Conservation (phyloP, 2,888 invertebrate species). For the Nysson spinosus region DNA sequence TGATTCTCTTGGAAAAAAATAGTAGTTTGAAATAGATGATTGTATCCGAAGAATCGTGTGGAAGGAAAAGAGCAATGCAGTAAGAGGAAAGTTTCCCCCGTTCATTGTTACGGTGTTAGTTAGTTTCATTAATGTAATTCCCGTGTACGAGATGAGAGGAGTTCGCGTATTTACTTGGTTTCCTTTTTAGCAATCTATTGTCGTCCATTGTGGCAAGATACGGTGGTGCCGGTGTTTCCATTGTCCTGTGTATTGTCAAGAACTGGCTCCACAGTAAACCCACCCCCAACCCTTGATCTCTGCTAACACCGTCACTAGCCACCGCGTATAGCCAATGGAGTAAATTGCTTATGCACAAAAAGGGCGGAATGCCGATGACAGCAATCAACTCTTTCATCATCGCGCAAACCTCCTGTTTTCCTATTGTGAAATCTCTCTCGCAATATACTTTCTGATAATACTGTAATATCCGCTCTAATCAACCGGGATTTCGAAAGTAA, state of each 20-base stretch:
- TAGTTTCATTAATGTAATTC: slow-evolving; percentile 71
- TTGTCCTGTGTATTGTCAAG: slow-evolving; percentile 66
- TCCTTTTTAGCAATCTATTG: slow-evolving; percentile 72
- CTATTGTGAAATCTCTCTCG: slow-evolving; percentile 11
- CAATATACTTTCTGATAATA: neutral
- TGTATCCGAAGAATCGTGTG: slow-evolving; percentile 30
- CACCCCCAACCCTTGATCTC: slow-evolving; percentile 40
- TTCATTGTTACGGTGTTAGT: slow-evolving; percentile 67
- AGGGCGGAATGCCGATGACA: slow-evolving; percentile 27
- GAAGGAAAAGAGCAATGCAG: slow-evolving; percentile 14
- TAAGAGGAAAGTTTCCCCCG: slow-evolving; percentile 40
- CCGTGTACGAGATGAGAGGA: slow-evolving; percentile 60
- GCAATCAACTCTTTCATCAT: slow-evolving; percentile 60
- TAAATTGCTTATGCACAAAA: slow-evolving; percentile 39
- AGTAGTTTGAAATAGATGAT: neutral
- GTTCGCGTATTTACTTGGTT: slow-evolving; percentile 69
- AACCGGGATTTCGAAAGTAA: no score
- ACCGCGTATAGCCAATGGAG: slow-evolving; percentile 39
- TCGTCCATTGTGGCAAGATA: slow-evolving; percentile 62
- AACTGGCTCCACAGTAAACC: slow-evolving; percentile 60
- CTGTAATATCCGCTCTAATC: neutral
- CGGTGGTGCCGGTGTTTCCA: slow-evolving; percentile 53
- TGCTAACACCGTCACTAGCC: slow-evolving; percentile 47
- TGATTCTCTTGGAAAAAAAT: no score
- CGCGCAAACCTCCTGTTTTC: slow-evolving; percentile 26